These are phyloP conservation scores for Doris montereyensis DNA, from an alignment of 2,888 invertebrate species.

Conservation along the genomic window DNA sequence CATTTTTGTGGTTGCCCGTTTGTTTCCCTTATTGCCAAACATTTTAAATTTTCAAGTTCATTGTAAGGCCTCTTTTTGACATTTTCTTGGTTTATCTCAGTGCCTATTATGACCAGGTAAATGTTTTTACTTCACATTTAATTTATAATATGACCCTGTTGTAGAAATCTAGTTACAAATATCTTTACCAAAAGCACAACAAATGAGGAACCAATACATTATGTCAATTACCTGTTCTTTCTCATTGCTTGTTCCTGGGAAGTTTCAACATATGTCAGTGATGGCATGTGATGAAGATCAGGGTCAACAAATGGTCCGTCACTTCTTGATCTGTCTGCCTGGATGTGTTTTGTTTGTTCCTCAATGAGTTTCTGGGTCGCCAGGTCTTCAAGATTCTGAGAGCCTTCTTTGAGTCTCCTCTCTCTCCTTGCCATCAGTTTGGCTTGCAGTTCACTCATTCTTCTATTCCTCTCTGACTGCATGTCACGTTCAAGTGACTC, in stretches of 20 bases:
- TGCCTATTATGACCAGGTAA: no score
- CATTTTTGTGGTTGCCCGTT: no score
- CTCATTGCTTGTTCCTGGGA: slow-evolving; percentile 64
- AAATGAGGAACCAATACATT: no score
- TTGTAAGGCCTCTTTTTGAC: no score
- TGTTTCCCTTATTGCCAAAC: no score
- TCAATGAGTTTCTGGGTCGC: slow-evolving; percentile 63
- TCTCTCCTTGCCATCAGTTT: slow-evolving; percentile 61
- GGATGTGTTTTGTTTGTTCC: slow-evolving; percentile 51
- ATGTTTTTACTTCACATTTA: no score
- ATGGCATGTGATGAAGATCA: slow-evolving; percentile 56
- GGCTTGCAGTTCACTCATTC: slow-evolving; percentile 63
- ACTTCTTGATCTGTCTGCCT: slow-evolving; percentile 43
- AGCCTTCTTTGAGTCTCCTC: slow-evolving; percentile 55
- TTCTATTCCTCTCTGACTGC: slow-evolving; percentile 57
- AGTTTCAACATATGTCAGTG: slow-evolving; percentile 53
- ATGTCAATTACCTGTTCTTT: slow-evolving; percentile 68
- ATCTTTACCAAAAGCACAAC: no score
- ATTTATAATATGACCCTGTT: no score
- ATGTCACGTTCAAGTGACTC: slow-evolving; percentile 58
- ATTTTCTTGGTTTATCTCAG: no score
- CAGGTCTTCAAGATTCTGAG: slow-evolving; percentile 60
- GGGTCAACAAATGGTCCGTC: slow-evolving; percentile 54
- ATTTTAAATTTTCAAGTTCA: no score
- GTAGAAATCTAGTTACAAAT: no score